A percentile compares a stretch with the other conserved stretches of the same genome.
These are phyloP conservation scores for Hoplostethus atlanticus DNA, from an alignment of 2,797 vertebrate genomes.

Conservation along the genomic window DNA sequence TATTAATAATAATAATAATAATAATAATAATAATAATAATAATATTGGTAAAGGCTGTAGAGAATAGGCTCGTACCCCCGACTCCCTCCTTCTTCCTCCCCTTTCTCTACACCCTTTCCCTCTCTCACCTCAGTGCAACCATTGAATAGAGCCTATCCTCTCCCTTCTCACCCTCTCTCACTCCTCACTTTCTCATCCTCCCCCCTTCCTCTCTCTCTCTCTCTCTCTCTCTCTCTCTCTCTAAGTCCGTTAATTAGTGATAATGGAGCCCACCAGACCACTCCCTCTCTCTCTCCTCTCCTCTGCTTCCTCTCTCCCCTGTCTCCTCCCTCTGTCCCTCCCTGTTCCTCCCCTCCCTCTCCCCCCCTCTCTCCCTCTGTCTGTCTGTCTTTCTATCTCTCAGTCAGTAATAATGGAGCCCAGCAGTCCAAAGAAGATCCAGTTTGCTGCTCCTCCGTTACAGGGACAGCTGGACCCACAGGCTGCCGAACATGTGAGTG, in stretches of 20 bases:
- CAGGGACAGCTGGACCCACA: conserved; percentile 94
- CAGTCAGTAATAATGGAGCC: conserved; percentile 88
- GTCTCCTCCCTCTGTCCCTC: conserved; percentile 36
- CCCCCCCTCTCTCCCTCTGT: conserved; percentile 38
- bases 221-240: conserved; percentile 21
- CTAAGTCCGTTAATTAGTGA: conserved; percentile 68
- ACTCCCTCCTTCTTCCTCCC: too few species aligned
- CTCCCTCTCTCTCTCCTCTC: conserved; percentile 61
- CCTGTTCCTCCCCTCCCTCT: not conserved
- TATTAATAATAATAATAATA: too few species aligned
- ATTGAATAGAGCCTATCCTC: not conserved
- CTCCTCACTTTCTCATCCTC: not conserved
- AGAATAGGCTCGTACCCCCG: too few species aligned
- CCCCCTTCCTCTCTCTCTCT: conserved; percentile 13
- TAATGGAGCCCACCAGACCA: conserved; percentile 67
- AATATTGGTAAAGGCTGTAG: too few species aligned
- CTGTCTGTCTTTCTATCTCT: conserved; percentile 56
- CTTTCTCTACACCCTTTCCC: too few species aligned
- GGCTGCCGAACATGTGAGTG: conserved; percentile 95
- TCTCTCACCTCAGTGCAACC: too few species aligned
- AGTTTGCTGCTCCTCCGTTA: conserved; percentile 92
- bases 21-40: too few species aligned
- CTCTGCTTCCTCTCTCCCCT: not conserved
- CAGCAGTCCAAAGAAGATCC: conserved; percentile 97
- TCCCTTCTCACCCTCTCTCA: not conserved